A percentile compares a stretch with the other conserved stretches of the same genome.
phyloP scores from a whole-genome alignment of 2,888 invertebrate species.

The Invenusta paracnida region DNA sequence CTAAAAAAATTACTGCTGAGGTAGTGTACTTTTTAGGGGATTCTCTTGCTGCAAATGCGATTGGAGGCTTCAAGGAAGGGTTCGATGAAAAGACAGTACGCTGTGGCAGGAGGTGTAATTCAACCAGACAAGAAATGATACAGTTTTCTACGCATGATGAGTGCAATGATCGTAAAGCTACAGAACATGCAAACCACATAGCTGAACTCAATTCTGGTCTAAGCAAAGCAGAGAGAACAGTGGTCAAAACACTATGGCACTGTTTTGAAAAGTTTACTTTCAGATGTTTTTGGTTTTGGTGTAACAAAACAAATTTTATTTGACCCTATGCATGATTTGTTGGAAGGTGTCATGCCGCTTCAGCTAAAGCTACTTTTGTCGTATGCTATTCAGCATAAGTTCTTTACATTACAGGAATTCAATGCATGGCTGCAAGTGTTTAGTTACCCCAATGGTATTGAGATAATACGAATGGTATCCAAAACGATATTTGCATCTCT shows the following conservation, averaged over 20 bases:
- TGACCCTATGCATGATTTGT: slow-evolving; percentile 32
- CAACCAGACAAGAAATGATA: background rate
- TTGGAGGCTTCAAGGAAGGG: slow-evolving; percentile 14
- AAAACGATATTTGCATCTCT: background rate
- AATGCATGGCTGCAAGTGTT: background rate
- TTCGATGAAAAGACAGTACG: background rate
- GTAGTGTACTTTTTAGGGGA: background rate
- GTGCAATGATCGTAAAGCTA: background rate
- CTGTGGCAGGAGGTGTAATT: slow-evolving; percentile 19
- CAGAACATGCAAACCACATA: background rate
- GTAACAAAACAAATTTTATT: slow-evolving; percentile 29
- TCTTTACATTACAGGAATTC: background rate
- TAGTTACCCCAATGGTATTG: background rate
- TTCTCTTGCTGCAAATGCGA: slow-evolving; percentile 9
- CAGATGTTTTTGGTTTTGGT: background rate
- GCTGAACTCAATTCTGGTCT: slow-evolving; percentile 9
- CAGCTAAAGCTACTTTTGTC: background rate
- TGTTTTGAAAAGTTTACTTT: background rate
- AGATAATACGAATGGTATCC: too few species aligned
- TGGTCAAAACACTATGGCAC: slow-evolving; percentile 18
- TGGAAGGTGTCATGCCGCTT: background rate
- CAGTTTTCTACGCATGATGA: background rate
- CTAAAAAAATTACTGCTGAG: background rate
- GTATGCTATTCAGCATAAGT: background rate
- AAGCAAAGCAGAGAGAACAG: background rate